Evolutionary conservation across 2,888 invertebrate genomes (phyloP).

Genomic region (Drosophila formosana): DNA sequence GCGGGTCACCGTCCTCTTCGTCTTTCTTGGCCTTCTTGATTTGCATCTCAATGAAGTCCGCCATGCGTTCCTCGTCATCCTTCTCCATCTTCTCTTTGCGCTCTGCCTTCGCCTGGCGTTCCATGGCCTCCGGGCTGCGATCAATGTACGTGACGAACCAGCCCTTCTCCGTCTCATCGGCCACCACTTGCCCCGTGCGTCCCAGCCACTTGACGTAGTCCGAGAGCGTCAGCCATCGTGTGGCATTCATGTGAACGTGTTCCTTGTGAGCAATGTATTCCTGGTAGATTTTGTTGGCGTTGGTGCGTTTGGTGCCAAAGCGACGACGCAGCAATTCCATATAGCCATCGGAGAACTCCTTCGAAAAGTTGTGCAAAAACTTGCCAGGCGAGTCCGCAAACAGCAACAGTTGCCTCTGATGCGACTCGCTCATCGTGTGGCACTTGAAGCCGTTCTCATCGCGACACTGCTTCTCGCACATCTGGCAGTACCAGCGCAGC

Average conservation of each 20-base stretch:
- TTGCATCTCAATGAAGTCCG: conserved; percentile 94
- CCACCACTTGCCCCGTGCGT: conserved; percentile 94
- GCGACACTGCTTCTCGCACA: conserved; percentile 99
- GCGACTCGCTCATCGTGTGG: conserved; percentile 98
- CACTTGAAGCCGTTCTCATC: conserved; percentile 99
- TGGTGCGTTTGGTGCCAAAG: conserved; percentile 96
- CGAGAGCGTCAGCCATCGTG: conserved; percentile 97
- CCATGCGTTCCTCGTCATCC: conserved; percentile 95
- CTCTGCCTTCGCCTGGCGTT: conserved; percentile 91
- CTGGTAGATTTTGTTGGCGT: conserved; percentile 98
- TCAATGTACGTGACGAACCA: conserved; percentile 94
- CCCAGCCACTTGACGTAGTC: conserved; percentile 98
- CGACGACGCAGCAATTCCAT: conserved; percentile 93
- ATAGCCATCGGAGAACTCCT: conserved; percentile 95
- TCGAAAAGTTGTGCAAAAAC: conserved; percentile 96
- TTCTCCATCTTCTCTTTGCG: conserved; percentile 97
- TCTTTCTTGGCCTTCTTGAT: conserved; percentile 88
- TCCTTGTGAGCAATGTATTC: conserved; percentile 97
- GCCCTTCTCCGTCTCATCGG: conserved; percentile 98
- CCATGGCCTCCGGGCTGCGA: conserved; percentile 96
- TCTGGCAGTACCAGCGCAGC: conserved; percentile 98
- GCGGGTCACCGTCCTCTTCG: conserved; percentile 75
- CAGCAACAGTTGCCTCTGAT: conserved; percentile 97
- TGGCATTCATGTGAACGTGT: conserved; percentile 99
- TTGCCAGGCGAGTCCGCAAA: conserved; percentile 97